phyloP scores from a whole-genome alignment of 2,113 vertebrate genomes.

The Mustela lutreola region DNA sequence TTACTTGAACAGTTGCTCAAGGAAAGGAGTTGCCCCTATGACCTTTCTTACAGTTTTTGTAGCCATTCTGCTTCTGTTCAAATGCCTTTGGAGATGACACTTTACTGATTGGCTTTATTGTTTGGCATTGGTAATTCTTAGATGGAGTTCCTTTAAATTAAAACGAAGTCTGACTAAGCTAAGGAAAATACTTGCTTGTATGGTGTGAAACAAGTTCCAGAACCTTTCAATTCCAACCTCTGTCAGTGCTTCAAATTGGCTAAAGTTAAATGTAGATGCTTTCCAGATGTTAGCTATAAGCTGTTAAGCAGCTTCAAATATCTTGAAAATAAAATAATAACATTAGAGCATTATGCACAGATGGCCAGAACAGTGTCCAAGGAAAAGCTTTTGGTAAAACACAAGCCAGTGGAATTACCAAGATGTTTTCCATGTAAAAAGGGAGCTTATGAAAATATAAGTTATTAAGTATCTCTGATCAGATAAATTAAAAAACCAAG shows the following conservation, averaged over 20 bases:
- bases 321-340: constrained; percentile 44
- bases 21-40: too few species aligned
- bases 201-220: neutral
- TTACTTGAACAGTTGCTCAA: neutral
- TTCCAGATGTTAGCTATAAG: neutral
- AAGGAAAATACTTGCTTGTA: neutral
- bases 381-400: neutral
- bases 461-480: neutral
- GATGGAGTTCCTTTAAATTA: neutral
- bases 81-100: neutral
- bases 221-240: neutral
- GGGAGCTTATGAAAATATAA: neutral
- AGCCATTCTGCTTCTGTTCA: neutral
- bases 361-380: neutral
- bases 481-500: neutral
- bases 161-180: neutral
- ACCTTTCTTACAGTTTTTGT: neutral
- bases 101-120: neutral
- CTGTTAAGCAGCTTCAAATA: constrained; percentile 14
- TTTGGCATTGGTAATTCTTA: neutral
- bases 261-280: neutral
- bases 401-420: neutral
- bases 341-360: neutral
- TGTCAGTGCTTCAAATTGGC: neutral
- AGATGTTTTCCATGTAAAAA: neutral